Percentiles rank a stretch among this genome's conserved stretches.
These are phyloP conservation scores for Mus spicilegus DNA, from an alignment of 2,113 vertebrate genomes.

Conservation along the genomic window DNA sequence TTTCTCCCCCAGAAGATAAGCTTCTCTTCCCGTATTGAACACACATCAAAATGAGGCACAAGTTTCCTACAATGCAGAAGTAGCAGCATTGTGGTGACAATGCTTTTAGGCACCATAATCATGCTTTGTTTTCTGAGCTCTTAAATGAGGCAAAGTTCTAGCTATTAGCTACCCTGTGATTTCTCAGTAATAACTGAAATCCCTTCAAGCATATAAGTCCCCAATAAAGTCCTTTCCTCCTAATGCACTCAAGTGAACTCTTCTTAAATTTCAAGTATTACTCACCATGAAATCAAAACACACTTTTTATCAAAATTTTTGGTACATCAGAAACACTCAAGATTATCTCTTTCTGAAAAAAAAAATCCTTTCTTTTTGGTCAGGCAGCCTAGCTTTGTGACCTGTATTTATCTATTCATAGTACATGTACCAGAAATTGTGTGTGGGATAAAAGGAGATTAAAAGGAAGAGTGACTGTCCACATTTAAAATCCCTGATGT, in stretches of 20 bases:
- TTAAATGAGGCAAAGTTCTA: background rate
- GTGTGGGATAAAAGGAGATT: background rate
- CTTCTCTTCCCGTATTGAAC: too few species aligned
- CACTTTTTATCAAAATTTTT: background rate
- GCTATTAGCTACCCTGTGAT: background rate
- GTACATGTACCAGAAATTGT: background rate
- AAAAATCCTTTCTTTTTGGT: background rate
- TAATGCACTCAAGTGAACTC: background rate
- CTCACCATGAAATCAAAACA: background rate
- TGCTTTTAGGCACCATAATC: too few species aligned
- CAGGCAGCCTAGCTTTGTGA: background rate
- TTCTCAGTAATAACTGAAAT: background rate
- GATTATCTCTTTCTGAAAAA: too few species aligned
- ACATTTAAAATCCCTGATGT: background rate
- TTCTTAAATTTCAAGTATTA: background rate
- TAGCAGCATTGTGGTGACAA: too few species aligned
- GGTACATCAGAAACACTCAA: background rate
- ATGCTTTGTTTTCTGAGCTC: background rate
- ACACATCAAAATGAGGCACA: too few species aligned
- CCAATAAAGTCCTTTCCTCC: background rate
- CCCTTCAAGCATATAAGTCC: too few species aligned
- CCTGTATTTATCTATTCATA: background rate
- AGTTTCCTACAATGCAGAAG: too few species aligned
- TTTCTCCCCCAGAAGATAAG: too few species aligned
- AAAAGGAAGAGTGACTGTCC: background rate